Percentiles rank a stretch among this genome's conserved stretches.
Evolutionary conservation across 2,113 vertebrate species (phyloP).

Genomic region (Falcunculus frontatus): DNA sequence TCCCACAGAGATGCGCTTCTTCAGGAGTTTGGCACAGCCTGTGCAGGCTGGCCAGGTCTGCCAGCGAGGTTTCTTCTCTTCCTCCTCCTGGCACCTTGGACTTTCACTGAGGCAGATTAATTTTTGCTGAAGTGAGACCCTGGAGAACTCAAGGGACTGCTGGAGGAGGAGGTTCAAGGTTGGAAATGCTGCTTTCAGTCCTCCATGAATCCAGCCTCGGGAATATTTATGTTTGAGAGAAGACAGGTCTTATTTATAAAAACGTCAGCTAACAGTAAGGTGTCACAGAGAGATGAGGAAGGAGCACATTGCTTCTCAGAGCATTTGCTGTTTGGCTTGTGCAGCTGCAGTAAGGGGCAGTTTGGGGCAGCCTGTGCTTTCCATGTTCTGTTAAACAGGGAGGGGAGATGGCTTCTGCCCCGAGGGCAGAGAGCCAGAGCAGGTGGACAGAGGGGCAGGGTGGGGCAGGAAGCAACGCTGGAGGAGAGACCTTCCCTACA

Average conservation of each 20-base stretch:
- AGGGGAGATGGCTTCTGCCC: neutral
- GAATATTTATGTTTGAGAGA: neutral
- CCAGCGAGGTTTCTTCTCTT: neutral
- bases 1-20: neutral
- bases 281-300: neutral
- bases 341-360: neutral
- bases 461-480: neutral
- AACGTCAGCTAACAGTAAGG: neutral
- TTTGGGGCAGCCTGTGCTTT: neutral
- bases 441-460: neutral
- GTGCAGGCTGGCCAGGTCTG: neutral
- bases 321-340: neutral
- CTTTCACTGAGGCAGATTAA: neutral
- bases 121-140: neutral
- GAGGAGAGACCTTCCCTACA: neutral
- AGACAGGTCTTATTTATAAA: neutral
- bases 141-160: neutral
- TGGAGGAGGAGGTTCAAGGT: neutral
- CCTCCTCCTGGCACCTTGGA: neutral
- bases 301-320: neutral
- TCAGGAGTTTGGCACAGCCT: neutral
- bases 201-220: neutral
- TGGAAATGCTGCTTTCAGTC: neutral
- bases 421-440: neutral
- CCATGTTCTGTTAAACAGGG: neutral